Conservation (phyloP, 2,888 invertebrate genomes). For the Nezara viridula region DNA sequence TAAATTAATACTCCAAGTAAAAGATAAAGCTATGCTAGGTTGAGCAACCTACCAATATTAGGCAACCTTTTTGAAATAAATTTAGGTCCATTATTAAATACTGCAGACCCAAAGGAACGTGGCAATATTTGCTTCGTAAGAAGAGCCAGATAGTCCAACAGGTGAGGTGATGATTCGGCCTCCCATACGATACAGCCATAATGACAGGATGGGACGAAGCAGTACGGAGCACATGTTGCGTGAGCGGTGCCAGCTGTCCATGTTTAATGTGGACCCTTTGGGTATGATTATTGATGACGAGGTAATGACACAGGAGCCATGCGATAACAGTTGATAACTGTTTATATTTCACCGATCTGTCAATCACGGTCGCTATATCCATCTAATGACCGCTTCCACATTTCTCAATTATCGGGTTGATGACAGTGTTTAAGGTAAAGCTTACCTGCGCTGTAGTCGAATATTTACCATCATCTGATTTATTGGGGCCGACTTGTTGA, state of each 20-base stretch:
- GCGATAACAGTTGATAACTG: slow-evolving; percentile 15
- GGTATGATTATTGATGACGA: slow-evolving; percentile 15
- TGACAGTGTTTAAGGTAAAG: background rate
- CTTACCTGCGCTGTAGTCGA: background rate
- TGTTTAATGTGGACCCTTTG: background rate
- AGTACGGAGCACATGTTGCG: slow-evolving; percentile 17
- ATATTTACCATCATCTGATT: background rate
- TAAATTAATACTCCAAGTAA: too few species aligned
- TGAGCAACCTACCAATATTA: too few species aligned
- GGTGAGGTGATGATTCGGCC: background rate
- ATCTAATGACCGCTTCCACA: background rate
- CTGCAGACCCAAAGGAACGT: background rate
- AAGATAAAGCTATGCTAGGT: too few species aligned
- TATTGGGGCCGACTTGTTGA: background rate
- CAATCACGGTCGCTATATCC: background rate
- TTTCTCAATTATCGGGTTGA: background rate
- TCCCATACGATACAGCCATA: background rate
- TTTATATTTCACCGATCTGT: background rate
- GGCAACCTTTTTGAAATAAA: too few species aligned
- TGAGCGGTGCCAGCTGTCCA: background rate
- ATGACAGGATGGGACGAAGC: background rate
- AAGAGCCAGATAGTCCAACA: background rate
- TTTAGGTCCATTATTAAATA: too few species aligned
- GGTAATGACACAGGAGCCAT: background rate
- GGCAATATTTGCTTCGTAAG: background rate